Base-by-base conservation (phyloP, 1,140 invertebrate genomes). In the Campodea augens region DNA sequence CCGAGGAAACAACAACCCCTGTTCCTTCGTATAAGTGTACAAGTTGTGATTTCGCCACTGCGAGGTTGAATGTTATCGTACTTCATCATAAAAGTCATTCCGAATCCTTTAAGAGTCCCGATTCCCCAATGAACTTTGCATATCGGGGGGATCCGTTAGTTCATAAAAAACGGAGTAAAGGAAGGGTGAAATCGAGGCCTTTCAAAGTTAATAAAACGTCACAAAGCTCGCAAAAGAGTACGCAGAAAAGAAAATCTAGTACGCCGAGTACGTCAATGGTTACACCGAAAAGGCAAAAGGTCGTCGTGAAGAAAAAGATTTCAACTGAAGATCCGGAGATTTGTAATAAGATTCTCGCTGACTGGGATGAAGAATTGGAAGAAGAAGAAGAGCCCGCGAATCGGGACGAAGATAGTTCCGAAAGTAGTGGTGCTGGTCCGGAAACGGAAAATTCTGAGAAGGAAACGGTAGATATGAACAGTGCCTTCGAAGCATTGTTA, bases 51-150 rank as follows among this genome's bases (percentile, higher is more conserved):
- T 81, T 77, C 53, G 66, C 66, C 25, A 71, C 74, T 20, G 66
- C 67, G 7, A 64, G 78, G 15, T 57, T 81, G 10, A 79, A 78
- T 55, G 74, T 77, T 24, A 68, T 81, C 48, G 71, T 79, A 44
- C 63, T 71, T 51, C 79, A 82, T 55, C 73, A 73, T 36, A 68
- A 66, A 68, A 75, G 67, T 63, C 75, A 65, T 66, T 73, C 53
- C 63, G 60, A 54, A 41, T 50, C 55, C 60, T 56, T 54, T 60
- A 27, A 45, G 13, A 44, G 47, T 57, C 60, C 43, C 61, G 38
- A n/a, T n/a, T n/a, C n/a, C n/a, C n/a, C n/a, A n/a, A n/a, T n/a
- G n/a, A n/a, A n/a, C n/a, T n/a, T n/a, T n/a, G n/a, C n/a, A n/a
- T n/a, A n/a, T n/a, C n/a, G n/a, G n/a, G n/a, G n/a, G n/a, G n/a